Evolutionary conservation across 2,113 vertebrate species (phyloP).

Genomic region (Carassius carassius): DNA sequence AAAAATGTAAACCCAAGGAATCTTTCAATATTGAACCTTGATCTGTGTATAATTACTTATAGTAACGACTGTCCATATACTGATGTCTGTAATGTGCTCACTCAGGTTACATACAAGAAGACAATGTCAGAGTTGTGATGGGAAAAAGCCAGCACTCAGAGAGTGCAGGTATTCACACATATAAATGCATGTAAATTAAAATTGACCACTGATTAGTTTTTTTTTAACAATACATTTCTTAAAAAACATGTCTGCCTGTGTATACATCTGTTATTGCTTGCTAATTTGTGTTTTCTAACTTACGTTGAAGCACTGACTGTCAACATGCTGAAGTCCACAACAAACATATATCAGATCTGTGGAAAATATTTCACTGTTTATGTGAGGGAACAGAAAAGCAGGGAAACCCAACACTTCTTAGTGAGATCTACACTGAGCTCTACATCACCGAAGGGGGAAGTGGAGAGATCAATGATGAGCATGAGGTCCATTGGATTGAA

Average conservation of each 20-base stretch:
- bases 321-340: background rate
- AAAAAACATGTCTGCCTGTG: background rate
- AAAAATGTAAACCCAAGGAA: background rate
- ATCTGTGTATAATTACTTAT: background rate
- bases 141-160: background rate
- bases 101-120: background rate
- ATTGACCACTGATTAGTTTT: background rate
- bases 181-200: background rate
- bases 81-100: background rate
- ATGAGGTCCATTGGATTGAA: conserved; percentile 31
- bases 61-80: background rate
- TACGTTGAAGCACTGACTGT: background rate
- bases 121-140: background rate
- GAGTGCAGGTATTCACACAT: background rate
- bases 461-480: conserved; percentile 14
- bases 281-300: background rate
- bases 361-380: conserved; percentile 6
- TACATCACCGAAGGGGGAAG: conserved; percentile 24
- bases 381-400: conserved; percentile 5
- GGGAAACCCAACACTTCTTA: background rate
- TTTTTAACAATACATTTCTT: background rate
- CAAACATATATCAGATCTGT: background rate
- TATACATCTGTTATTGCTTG: background rate
- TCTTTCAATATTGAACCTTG: background rate
- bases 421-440: conserved; percentile 20